Evolutionary conservation across 2,113 vertebrate genomes (phyloP).

Genomic region (Serilophus lunatus): DNA sequence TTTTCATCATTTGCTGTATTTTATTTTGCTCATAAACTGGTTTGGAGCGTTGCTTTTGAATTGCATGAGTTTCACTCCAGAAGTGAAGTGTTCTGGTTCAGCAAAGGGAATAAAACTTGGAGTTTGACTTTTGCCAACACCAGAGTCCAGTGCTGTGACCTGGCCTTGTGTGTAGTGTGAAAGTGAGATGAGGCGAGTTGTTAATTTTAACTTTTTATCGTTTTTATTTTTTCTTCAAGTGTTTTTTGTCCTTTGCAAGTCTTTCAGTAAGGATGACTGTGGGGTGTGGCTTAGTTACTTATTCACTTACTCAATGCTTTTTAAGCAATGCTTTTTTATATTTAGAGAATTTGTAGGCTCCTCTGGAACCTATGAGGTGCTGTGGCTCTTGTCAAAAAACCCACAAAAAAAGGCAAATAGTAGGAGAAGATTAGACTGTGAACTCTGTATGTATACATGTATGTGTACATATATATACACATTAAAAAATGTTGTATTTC

Average conservation of each 20-base stretch:
- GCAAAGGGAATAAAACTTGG: background rate
- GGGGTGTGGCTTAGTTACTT: background rate
- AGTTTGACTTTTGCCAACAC: background rate
- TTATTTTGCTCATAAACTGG: background rate
- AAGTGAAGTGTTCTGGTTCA: background rate
- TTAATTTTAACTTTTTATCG: background rate
- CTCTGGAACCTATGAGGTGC: background rate
- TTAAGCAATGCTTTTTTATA: background rate
- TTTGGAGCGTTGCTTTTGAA: accelerated
- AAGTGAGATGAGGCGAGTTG: background rate
- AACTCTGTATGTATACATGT: accelerated
- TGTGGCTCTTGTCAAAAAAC: background rate
- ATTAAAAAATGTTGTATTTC: background rate
- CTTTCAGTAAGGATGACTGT: background rate
- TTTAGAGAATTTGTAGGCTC: background rate
- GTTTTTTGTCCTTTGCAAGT: accelerated
- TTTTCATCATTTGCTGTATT: background rate
- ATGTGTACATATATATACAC: no score
- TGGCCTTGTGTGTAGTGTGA: background rate
- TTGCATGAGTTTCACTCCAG: background rate
- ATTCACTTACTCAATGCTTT: background rate
- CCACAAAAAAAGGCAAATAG: background rate
- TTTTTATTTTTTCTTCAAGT: no score
- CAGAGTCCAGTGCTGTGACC: background rate
- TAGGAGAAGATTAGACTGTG: background rate